Percentiles rank a stretch among this genome's conserved stretches.
Evolutionary conservation across 2,113 vertebrate species (phyloP).

Genomic region (Neodon shergylaensis): DNA sequence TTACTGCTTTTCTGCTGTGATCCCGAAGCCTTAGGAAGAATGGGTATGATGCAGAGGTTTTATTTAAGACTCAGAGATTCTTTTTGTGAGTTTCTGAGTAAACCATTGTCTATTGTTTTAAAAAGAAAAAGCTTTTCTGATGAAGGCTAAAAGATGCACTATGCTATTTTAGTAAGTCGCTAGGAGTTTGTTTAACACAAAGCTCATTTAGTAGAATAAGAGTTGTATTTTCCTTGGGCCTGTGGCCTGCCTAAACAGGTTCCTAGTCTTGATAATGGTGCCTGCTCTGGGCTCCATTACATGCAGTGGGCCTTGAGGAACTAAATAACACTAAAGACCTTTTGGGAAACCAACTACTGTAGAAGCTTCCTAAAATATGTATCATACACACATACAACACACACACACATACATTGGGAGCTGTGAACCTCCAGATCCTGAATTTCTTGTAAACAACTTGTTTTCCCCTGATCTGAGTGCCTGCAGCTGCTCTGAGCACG

Average conservation of each 20-base stretch:
- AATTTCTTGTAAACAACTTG: too few species aligned
- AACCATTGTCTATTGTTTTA: background rate
- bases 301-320: too few species aligned
- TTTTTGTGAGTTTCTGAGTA: background rate
- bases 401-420: background rate
- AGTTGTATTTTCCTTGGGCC: background rate
- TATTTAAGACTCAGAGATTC: background rate
- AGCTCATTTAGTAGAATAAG: background rate
- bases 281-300: background rate
- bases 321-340: background rate
- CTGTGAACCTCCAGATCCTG: too few species aligned
- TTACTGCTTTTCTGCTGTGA: background rate
- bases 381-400: background rate
- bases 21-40: background rate
- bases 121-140: background rate
- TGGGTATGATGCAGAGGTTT: background rate
- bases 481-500: too few species aligned
- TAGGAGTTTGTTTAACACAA: background rate
- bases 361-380: background rate
- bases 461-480: too few species aligned
- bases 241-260: background rate
- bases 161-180: background rate
- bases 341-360: background rate
- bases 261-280: background rate
- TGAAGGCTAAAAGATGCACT: background rate